Conservation (phyloP, 2,113 vertebrate genomes). For the Cranoglanis bouderius region DNA sequence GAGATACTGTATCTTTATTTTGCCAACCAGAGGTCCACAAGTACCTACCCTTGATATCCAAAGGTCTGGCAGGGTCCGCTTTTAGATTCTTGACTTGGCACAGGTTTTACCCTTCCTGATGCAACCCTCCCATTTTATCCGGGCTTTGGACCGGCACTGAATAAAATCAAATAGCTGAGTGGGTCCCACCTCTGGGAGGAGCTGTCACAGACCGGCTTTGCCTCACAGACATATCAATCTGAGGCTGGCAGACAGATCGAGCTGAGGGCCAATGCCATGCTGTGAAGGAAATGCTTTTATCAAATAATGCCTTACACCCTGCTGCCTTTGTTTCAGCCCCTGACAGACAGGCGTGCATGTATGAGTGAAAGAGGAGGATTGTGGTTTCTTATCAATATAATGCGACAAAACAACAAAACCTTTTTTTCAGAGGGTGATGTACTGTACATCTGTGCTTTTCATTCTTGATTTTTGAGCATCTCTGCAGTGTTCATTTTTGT, state of each 20-base stretch:
- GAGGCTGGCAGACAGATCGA: slow-evolving; percentile 35
- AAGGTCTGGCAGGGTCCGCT: too few relatives aligned
- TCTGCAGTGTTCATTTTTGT: not conserved
- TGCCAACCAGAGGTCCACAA: too few relatives aligned
- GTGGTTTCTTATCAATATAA: not conserved
- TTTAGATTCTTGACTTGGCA: too few relatives aligned
- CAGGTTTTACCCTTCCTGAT: too few relatives aligned
- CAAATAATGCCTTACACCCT: slow-evolving; percentile 38
- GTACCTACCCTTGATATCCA: too few relatives aligned
- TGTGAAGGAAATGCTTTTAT: slow-evolving; percentile 43
- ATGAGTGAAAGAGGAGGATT: not conserved
- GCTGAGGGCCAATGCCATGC: slow-evolving; percentile 40
- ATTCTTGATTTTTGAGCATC: not conserved
- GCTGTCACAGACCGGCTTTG: slow-evolving; percentile 59
- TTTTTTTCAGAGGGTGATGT: not conserved
- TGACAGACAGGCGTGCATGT: slow-evolving; percentile 4
- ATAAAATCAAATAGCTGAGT: not conserved
- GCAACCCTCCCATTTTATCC: too few relatives aligned
- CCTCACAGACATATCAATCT: slow-evolving; percentile 69
- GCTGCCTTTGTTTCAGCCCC: slow-evolving; percentile 8
- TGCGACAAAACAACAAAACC: slow-evolving; percentile 5
- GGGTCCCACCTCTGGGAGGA: slow-evolving; percentile 54
- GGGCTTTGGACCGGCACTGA: too few relatives aligned
- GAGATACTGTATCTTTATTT: too few relatives aligned
- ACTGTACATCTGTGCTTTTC: not conserved